Evolutionary conservation across 2,113 vertebrate species (phyloP).

Genomic region (Ciconia boyciana): DNA sequence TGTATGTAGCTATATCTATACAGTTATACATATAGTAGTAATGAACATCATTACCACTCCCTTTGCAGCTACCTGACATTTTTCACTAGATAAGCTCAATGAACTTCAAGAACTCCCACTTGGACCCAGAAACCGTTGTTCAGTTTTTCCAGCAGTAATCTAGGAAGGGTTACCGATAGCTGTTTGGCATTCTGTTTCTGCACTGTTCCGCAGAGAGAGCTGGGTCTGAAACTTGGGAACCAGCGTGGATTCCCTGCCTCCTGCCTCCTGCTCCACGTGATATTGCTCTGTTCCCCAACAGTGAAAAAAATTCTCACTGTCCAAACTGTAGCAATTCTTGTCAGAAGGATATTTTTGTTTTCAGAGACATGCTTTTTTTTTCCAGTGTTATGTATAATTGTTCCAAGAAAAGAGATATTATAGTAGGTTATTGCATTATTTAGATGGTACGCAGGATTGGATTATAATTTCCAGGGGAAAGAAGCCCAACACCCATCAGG

Average conservation of each 20-base stretch:
- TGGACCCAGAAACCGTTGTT: not conserved
- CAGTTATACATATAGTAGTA: not conserved
- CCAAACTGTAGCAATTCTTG: not conserved
- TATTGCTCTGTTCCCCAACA: not conserved
- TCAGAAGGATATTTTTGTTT: not conserved
- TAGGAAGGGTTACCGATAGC: not conserved
- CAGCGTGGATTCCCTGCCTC: not conserved
- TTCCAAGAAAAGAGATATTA: not conserved
- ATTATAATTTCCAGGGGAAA: slow-evolving; percentile 19
- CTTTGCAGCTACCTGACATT: not conserved
- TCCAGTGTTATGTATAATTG: not conserved
- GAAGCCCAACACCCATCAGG: not conserved
- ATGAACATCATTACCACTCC: not conserved
- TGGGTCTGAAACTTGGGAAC: not conserved
- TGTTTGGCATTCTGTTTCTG: not conserved
- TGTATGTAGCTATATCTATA: not conserved
- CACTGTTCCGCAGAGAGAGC: not conserved
- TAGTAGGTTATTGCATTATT: slow-evolving; percentile 26
- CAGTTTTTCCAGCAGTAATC: not conserved
- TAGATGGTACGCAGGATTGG: not conserved
- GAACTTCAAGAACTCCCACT: not conserved
- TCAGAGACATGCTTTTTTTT: not conserved
- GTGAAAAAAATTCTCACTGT: not conserved
- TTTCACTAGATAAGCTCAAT: not conserved
- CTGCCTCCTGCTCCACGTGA: not conserved